Base-by-base conservation (phyloP, 1,140 invertebrate species). In the Neoseiulus cucumeris region DNA sequence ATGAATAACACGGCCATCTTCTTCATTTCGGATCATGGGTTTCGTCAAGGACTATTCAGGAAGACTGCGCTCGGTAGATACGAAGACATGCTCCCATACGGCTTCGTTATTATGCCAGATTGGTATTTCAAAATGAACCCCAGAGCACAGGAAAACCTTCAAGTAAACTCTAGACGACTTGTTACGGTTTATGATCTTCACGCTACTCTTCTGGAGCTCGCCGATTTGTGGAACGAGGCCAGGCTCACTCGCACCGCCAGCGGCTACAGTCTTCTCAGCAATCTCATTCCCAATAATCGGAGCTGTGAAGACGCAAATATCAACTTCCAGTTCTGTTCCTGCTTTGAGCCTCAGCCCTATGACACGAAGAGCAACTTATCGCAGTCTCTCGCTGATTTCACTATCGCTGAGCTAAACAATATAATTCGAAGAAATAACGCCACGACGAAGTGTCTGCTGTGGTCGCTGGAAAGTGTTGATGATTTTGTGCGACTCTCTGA, bases 1-100 rank as follows among this genome's bases (percentile, higher is more conserved):
- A 18, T 64, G 33, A 64, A 64, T 64, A 64, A 5, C 7, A 64
- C 64, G 33, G 64, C 64, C 33, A 29, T 64, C 7, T 64, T 64
- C 5, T 64, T 64, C 20, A 30, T 64, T 17, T 64, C 64, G 39
- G 64, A 64, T 17, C 64, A 64, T 28, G 64, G 64, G 5, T 30
- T 29, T 17, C 28, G 64, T 7, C 33, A 25, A 20, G 64, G 39
- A 20, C 29, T 29, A 12, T 64, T 64, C 29, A 18, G 64, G 4
- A 64, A 18, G 64, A 64, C 64, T 64, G 12, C 39, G n/a, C 64
- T 25, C n/a, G 64, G 64, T 6, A 18, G 28, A 4, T 64, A 30
- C 17, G 64, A 64, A 17, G 64, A 64, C 0, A 64, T 12, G n/a
- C 29, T 64, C n/a, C 64, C 64, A 7, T 30, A 30, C n/a, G 28